These are phyloP conservation scores for Leptosomus discolor DNA, from an alignment of 2,113 vertebrate genomes.

Conservation along the genomic window DNA sequence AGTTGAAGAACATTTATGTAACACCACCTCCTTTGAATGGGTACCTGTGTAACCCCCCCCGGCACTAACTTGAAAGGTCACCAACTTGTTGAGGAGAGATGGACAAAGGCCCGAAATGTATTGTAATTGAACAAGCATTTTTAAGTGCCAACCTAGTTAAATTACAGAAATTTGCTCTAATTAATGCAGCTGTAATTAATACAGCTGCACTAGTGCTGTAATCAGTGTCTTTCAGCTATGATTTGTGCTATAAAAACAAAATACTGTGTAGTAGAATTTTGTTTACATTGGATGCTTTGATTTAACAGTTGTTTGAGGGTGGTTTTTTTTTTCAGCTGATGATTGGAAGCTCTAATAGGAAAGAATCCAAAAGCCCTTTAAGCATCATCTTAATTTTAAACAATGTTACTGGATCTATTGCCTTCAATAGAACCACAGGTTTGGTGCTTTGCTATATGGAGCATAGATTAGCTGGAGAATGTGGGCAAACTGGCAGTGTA, in stretches of 20 bases:
- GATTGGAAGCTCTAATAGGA: not conserved
- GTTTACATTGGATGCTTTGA: not conserved
- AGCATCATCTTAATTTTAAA: not conserved
- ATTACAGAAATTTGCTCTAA: slow-evolving; percentile 31
- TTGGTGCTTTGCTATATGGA: not conserved
- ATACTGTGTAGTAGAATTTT: not conserved
- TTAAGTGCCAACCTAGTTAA: slow-evolving; percentile 4
- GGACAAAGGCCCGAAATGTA: not conserved
- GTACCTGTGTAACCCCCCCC: not conserved
- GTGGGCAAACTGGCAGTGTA: not conserved
- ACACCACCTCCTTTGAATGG: not conserved
- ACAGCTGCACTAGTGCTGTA: not conserved
- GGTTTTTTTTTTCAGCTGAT: not conserved
- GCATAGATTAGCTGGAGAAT: not conserved
- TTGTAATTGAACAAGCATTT: not conserved
- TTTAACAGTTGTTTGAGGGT: not conserved
- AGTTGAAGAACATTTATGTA: not conserved
- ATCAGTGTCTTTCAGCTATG: not conserved
- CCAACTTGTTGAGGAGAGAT: not conserved
- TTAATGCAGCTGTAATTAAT: slow-evolving; percentile 46
- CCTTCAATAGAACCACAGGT: not conserved
- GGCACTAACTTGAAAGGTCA: not conserved
- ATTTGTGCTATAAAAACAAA: slow-evolving; percentile 25
- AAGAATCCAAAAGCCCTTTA: not conserved
- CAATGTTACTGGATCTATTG: not conserved